Evolutionary conservation across 2,888 invertebrate species (phyloP).

Genomic region (Diadegma fenestrale): DNA sequence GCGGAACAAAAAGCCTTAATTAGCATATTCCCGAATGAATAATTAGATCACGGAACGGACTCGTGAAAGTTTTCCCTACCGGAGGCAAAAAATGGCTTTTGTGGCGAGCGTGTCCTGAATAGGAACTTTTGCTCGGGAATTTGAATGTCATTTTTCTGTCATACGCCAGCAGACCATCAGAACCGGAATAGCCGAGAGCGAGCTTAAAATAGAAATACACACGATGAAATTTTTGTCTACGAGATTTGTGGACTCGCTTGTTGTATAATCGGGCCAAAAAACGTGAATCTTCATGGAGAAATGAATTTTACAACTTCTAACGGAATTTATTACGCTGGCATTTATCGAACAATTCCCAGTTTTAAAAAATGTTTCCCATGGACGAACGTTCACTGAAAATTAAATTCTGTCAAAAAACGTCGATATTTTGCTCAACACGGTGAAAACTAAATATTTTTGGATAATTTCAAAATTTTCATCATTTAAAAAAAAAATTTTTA

Average conservation of each 20-base stretch:
- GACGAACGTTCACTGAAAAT: no score
- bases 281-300: neutral
- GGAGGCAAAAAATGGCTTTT: slow-evolving; percentile 14
- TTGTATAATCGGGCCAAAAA: neutral
- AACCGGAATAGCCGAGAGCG: slow-evolving; percentile 1
- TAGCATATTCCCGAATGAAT: slow-evolving; percentile 32
- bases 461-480: no score
- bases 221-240: neutral
- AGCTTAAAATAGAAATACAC: neutral
- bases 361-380: neutral
- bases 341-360: neutral
- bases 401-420: no score
- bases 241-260: neutral
- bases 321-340: neutral
- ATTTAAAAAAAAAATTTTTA: no score
- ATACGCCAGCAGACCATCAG: neutral
- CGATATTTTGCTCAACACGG: no score
- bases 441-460: no score
- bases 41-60: slow-evolving; percentile 49
- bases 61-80: slow-evolving; percentile 41
- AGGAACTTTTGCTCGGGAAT: neutral
- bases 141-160: slow-evolving; percentile 8
- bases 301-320: neutral
- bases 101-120: neutral
- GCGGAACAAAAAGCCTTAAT: slow-evolving; percentile 38